Evolutionary conservation across 2,113 vertebrate species (phyloP), one percentile per base, ranked within the genome.

Genomic region (Barnardius zonarius): DNA sequence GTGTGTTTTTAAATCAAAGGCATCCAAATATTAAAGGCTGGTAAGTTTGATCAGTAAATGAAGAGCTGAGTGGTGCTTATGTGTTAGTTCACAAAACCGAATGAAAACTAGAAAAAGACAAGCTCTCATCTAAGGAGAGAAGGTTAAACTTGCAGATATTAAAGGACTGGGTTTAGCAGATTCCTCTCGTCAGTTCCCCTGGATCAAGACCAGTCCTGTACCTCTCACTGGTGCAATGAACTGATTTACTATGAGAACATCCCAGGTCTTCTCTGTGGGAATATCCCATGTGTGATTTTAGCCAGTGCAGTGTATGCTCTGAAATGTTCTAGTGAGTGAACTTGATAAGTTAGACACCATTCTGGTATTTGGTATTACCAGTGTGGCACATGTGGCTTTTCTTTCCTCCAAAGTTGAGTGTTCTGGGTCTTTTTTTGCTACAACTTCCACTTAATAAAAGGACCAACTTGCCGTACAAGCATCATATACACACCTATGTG

Each of bases 181-280:
- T 0, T 46, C 5, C 0, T 7, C 2, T 31, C 8, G 67, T 37
- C 31, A 7, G 11, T 57, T n/a, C 2, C 10, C 7, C 14, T 23
- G 54, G 17, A 2, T 61, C 27, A 52, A 54, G 6, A 27, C 13
- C 61, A 12, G 5, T 22, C 22, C 18, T 11, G 6, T 51, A 64
- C 25, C 33, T 63, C 64, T 57, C 7, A 6, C 25, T 30, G 28
- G 6, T 31, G 43, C 4, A 5, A 17, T 22, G 35, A 77, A 37
- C 35, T 41, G 33, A 35, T 62, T n/a, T 27, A 20, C 13, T 17
- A 3, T 2, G 27, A 25, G 63, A 70, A 3, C 17, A 59, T 27
- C 17, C 3, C 20, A 1, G 49, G 22, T 69, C 54, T 62, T 59
- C 20, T 14, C 20, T 59, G 19, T n/a, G 33, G 55, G 20, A 23